Evolutionary conservation across 1,140 invertebrate species (phyloP), one percentile per base, ranked within the genome.

Genomic region (Myzus persicae): DNA sequence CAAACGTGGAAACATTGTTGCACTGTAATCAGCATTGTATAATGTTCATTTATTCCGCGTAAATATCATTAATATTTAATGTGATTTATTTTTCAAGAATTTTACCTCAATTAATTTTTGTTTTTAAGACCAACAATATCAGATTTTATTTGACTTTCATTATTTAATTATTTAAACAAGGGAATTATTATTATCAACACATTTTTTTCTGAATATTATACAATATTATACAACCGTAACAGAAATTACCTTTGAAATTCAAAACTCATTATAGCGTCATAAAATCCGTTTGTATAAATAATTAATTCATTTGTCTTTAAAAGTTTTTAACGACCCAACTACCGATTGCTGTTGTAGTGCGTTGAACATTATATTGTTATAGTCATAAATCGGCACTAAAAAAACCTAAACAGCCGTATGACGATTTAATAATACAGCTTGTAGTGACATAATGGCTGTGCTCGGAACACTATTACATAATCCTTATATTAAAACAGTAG

Each of bases 31-130:
- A 76, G 59, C 31, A 20, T n/a, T 18, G 14, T 76, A 18, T n/a
- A 76, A 76, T 76, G 20, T n/a, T 76, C n/a, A 76, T 76, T 76
- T 76, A 76, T 76, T 76, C n/a, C 14, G 4, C 59, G 14, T n/a
- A n/a, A 76, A 76, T 76, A 76, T n/a, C n/a, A 76, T 76, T 76
- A n/a, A 76, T 76, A 76, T 76, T 76, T 76, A 76, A 76, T n/a
- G 59, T 14, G 59, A 76, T 76, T 76, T 76, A n/a, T 67, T 67
- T 67, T 76, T 18, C n/a, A 36, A 81, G 11, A 81, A 81, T 82
- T 38, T 22, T 38, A 82, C 36, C 76, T 82, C 76, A 38, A 38
- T 38, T 82, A 82, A 8, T 76, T 76, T n/a, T 67, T n/a, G 5
- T n/a, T 59, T 11, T 11, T 59, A 31, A n/a, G n/a, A 76, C 59